These are phyloP conservation scores for Andrena chrysosceles DNA, from an alignment of 2,888 invertebrate genomes.

Conservation along the genomic window DNA sequence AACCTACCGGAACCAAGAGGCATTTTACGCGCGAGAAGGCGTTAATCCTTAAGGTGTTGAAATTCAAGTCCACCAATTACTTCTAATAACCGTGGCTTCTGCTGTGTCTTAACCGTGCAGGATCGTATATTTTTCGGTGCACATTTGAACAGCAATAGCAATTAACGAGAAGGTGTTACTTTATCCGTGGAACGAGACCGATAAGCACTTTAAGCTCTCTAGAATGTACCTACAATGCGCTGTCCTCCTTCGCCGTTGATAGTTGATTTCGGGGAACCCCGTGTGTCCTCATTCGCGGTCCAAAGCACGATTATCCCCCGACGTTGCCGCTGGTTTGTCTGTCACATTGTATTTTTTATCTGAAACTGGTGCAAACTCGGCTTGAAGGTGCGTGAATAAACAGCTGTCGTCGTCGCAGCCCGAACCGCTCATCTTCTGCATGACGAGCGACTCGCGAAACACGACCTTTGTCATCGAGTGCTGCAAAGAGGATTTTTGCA, in stretches of 20 bases:
- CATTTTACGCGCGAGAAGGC: too few species aligned
- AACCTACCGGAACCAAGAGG: too few species aligned
- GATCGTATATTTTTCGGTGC: not conserved
- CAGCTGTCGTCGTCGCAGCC: constrained; percentile 89
- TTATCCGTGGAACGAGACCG: constrained; percentile 9
- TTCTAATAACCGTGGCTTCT: not conserved
- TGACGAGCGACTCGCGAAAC: constrained; percentile 91
- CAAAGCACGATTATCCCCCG: constrained; percentile 35
- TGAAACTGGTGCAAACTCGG: constrained; percentile 87
- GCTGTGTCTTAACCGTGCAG: not conserved
- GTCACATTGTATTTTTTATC: constrained; percentile 42
- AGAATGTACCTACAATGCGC: not conserved
- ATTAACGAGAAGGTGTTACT: not conserved
- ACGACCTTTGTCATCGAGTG: constrained; percentile 92
- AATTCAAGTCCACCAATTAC: too few species aligned
- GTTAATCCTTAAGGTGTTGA: too few species aligned
- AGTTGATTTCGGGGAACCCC: constrained; percentile 26
- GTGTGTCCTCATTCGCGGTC: constrained; percentile 15
- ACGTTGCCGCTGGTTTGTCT: constrained; percentile 50
- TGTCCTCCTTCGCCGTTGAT: constrained; percentile 27
- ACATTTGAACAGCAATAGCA: not conserved
- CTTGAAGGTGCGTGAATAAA: constrained; percentile 92
- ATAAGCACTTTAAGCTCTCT: not conserved
- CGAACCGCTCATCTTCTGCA: constrained; percentile 93
- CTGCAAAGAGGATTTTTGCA: constrained; percentile 93